Evolutionary conservation across 2,888 invertebrate genomes (phyloP).

Genomic region (Protonemura montana): DNA sequence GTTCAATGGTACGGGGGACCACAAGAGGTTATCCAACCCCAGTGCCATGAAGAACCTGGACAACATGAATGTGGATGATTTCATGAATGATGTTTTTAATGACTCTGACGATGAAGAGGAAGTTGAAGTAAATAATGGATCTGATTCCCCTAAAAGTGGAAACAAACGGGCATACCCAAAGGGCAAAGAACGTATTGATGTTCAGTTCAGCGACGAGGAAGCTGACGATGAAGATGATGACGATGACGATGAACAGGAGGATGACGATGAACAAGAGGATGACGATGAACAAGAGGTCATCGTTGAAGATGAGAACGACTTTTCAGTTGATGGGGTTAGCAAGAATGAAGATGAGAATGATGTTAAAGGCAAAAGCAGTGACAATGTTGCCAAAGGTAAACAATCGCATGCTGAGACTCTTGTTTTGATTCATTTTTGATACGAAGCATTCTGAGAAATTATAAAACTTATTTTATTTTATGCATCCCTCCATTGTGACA

Average conservation of each 20-base stretch:
- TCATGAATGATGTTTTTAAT: constrained; percentile 39
- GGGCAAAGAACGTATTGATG: not conserved
- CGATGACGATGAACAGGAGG: constrained; percentile 23
- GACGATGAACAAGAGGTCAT: no score
- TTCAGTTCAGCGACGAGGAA: not conserved
- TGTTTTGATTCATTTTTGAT: no score
- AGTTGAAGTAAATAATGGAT: not conserved
- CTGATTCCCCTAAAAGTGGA: not conserved
- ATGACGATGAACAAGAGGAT: constrained; percentile 20
- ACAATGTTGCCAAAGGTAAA: not conserved
- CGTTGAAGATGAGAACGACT: no score
- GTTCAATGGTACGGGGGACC: not conserved
- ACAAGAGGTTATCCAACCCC: not conserved
- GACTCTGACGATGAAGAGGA: constrained; percentile 42
- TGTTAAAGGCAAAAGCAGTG: constrained; percentile 19
- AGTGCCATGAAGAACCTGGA: not conserved
- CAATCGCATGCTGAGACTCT: no score
- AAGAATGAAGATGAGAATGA: no score
- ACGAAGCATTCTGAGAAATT: no score
- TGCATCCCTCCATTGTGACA: no score
- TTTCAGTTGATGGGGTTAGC: no score
- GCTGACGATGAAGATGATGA: constrained; percentile 14
- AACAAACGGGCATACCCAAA: not conserved
- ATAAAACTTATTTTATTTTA: no score
- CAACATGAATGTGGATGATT: constrained; percentile 44